A percentile compares a stretch with the other conserved stretches of the same genome.
Conservation (phyloP, 2,888 invertebrate species). For the Pyrrhia umbra region DNA sequence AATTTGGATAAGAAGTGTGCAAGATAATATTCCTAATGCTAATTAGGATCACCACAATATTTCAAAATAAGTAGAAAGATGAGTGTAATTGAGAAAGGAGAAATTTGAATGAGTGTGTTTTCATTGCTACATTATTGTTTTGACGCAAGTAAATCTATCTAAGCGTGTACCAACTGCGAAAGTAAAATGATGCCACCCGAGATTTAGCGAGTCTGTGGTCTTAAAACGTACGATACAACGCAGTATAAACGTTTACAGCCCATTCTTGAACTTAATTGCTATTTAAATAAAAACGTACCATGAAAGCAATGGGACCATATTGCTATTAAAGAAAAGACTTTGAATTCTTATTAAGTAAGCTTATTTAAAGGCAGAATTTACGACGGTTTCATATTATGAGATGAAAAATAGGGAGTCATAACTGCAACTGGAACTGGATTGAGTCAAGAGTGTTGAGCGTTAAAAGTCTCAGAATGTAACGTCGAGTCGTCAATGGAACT, state of each 20-base stretch:
- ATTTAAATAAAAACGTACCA: constrained; percentile 88
- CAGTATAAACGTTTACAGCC: constrained; percentile 86
- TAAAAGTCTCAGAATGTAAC: constrained; percentile 40
- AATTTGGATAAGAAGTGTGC: too few species aligned
- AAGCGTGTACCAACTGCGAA: constrained; percentile 50
- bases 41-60: too few species aligned
- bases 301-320: constrained; percentile 80
- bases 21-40: too few species aligned
- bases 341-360: constrained; percentile 76
- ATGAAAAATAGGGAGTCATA: constrained; percentile 64
- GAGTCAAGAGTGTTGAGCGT: constrained; percentile 46
- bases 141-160: constrained; percentile 35
- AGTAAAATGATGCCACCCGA: constrained; percentile 79
- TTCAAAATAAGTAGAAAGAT: too few species aligned
- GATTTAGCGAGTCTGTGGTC: constrained; percentile 73
- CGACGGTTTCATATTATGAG: constrained; percentile 68
- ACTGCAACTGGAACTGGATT: constrained; percentile 52
- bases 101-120: too few species aligned
- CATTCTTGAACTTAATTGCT: constrained; percentile 89
- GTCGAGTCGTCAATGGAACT: constrained; percentile 60
- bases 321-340: constrained; percentile 73
- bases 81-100: too few species aligned
- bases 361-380: constrained; percentile 73
- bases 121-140: too few species aligned
- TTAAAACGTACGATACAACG: constrained; percentile 82